These are phyloP conservation scores for Euproctis similis DNA, from an alignment of 2,888 invertebrate genomes.

Conservation along the genomic window DNA sequence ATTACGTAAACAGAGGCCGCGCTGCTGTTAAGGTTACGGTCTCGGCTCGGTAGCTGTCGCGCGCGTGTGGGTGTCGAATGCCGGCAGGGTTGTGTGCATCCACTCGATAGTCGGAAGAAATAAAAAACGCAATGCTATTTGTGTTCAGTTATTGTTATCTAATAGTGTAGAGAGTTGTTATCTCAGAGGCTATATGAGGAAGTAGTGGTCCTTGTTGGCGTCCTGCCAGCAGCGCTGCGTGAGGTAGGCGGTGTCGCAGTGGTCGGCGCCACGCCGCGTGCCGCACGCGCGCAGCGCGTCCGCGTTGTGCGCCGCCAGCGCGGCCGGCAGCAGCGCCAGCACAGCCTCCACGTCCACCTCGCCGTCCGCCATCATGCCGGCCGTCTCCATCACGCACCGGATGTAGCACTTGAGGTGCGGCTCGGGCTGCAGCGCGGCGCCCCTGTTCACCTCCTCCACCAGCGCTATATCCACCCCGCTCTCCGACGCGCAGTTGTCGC, in stretches of 20 bases:
- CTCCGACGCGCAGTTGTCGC: constrained; percentile 51
- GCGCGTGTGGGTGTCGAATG: no score
- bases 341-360: constrained; percentile 55
- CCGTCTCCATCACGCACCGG: constrained; percentile 64
- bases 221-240: constrained; percentile 65
- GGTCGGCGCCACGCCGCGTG: constrained; percentile 47
- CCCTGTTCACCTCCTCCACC: constrained; percentile 46
- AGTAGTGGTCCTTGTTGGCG: constrained; percentile 45
- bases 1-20: no score
- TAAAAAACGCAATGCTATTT: not conserved
- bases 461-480: constrained; percentile 45
- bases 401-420: constrained; percentile 56
- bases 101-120: no score
- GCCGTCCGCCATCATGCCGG: constrained; percentile 58
- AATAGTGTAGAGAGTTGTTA: no score
- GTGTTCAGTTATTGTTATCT: not conserved
- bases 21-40: no score
- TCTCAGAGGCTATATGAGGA: constrained; percentile 51
- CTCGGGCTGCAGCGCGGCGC: constrained; percentile 46
- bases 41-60: no score
- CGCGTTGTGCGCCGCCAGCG: constrained; percentile 36
- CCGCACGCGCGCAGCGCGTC: constrained; percentile 41
- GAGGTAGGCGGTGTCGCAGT: constrained; percentile 58
- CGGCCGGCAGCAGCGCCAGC: constrained; percentile 49
- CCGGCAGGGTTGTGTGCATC: no score